Evolutionary conservation across 1,140 invertebrate species (phyloP).

Genomic region (Drosophila erecta): DNA sequence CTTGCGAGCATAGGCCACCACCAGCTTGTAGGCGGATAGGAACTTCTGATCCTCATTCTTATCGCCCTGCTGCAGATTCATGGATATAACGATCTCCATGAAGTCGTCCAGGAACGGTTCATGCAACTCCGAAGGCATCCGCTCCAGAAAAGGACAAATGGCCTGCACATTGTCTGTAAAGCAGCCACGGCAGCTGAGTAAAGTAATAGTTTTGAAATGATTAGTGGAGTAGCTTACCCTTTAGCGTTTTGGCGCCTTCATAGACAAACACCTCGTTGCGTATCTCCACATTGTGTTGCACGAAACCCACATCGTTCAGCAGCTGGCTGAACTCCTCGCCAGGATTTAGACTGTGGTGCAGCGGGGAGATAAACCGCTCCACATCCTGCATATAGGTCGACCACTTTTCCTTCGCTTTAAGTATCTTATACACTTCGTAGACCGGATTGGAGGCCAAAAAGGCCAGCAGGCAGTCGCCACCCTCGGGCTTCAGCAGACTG

Average conservation of each 20-base stretch:
- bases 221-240: conserved; percentile 28
- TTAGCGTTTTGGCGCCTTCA: conserved; percentile 85
- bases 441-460: conserved; percentile 90
- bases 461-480: conserved; percentile 89
- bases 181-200: not conserved
- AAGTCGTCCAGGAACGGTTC: conserved; percentile 88
- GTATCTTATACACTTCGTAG: conserved; percentile 88
- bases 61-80: conserved; percentile 84
- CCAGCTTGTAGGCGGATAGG: conserved; percentile 85
- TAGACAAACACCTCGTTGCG: conserved; percentile 88
- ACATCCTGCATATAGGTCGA: conserved; percentile 88
- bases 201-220: too few relatives aligned
- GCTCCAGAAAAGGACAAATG: conserved; percentile 90
- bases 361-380: conserved; percentile 88
- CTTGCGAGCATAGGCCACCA: conserved; percentile 86
- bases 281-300: conserved; percentile 87
- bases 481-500: conserved; percentile 50
- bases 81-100: conserved; percentile 85
- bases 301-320: conserved; percentile 88
- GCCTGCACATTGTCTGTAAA: conserved; percentile 87
- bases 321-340: conserved; percentile 87
- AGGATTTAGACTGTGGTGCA: conserved; percentile 88
- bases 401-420: conserved; percentile 87
- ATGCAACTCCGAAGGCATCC: conserved; percentile 87
- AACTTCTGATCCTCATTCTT: conserved; percentile 55